These are phyloP conservation scores for Omphaloscelis lunosa DNA, from an alignment of 2,888 invertebrate species.

Conservation along the genomic window DNA sequence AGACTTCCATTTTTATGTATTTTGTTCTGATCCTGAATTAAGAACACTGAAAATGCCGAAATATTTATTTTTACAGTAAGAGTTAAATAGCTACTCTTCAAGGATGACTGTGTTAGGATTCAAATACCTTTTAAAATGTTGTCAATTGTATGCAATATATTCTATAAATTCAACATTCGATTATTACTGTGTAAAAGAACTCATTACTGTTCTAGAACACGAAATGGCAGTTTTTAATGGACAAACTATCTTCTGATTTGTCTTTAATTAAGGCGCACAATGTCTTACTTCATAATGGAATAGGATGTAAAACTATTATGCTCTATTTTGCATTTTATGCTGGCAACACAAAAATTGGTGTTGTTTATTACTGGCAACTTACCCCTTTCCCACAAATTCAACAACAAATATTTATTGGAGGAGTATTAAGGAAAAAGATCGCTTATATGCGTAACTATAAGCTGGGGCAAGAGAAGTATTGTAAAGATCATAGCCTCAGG, in stretches of 20 bases:
- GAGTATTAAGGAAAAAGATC: background rate
- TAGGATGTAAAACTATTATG: slow-evolving; percentile 44
- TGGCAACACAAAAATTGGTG: slow-evolving; percentile 50
- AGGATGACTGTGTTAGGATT: background rate
- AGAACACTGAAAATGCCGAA: background rate
- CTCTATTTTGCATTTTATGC: slow-evolving; percentile 46
- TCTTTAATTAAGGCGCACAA: slow-evolving; percentile 38
- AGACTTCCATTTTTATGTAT: background rate
- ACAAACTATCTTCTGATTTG: background rate
- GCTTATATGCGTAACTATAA: background rate
- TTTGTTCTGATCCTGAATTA: slow-evolving; percentile 4
- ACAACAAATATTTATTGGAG: background rate
- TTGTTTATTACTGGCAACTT: slow-evolving; percentile 38
- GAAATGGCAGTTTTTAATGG: slow-evolving; percentile 21
- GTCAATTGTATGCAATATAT: slow-evolving; percentile 18
- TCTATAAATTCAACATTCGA: slow-evolving; percentile 31
- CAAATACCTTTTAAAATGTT: slow-evolving; percentile 16
- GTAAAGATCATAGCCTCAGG: slow-evolving; percentile 36
- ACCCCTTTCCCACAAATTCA: slow-evolving; percentile 6
- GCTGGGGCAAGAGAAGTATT: slow-evolving; percentile 29
- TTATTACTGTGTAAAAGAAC: slow-evolving; percentile 16
- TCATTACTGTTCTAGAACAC: slow-evolving; percentile 3
- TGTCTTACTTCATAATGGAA: slow-evolving; percentile 52
- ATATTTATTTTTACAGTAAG: background rate
- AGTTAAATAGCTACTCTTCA: slow-evolving; percentile 6